Conservation (phyloP, 2,797 vertebrate genomes). For the Cyprinodon diabolis region DNA sequence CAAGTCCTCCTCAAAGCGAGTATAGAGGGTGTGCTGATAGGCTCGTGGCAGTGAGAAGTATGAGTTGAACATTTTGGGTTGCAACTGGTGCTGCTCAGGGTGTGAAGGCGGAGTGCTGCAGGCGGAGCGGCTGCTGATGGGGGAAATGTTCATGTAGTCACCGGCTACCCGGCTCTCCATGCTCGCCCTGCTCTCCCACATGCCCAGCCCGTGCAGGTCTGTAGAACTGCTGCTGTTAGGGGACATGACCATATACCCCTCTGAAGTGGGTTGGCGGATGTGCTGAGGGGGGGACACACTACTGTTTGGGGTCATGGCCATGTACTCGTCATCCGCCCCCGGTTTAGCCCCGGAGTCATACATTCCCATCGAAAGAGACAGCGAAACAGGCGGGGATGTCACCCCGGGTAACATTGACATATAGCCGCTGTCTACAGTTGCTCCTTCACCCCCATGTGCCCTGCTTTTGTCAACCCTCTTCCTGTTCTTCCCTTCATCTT, state of each 20-base stretch:
- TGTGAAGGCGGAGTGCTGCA: slow-evolving; percentile 80
- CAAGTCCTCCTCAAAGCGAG: slow-evolving; percentile 81
- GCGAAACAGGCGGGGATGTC: slow-evolving; percentile 77
- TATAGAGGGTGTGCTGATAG: slow-evolving; percentile 81
- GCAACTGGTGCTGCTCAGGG: slow-evolving; percentile 75
- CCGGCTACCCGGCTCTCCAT: slow-evolving; percentile 75
- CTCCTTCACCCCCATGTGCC: slow-evolving; percentile 49
- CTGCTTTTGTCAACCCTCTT: slow-evolving; percentile 58
- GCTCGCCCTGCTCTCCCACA: slow-evolving; percentile 78
- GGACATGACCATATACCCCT: slow-evolving; percentile 88
- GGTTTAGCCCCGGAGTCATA: slow-evolving; percentile 68
- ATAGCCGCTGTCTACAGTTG: slow-evolving; percentile 77
- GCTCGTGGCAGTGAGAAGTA: slow-evolving; percentile 83
- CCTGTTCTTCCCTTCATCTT: slow-evolving; percentile 62
- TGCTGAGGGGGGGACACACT: slow-evolving; percentile 84
- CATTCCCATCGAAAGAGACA: slow-evolving; percentile 75
- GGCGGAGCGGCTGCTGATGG: slow-evolving; percentile 81
- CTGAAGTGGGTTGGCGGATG: slow-evolving; percentile 70
- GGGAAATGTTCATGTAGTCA: slow-evolving; percentile 89
- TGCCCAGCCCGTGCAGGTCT: slow-evolving; percentile 72
- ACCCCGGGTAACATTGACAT: slow-evolving; percentile 86
- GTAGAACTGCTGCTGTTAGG: slow-evolving; percentile 82
- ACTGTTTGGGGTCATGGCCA: slow-evolving; percentile 83
- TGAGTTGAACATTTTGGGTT: slow-evolving; percentile 82
- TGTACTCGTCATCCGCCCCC: slow-evolving; percentile 81